phyloP scores from a whole-genome alignment of 2,888 invertebrate species.

The Cremastinae sp. region DNA sequence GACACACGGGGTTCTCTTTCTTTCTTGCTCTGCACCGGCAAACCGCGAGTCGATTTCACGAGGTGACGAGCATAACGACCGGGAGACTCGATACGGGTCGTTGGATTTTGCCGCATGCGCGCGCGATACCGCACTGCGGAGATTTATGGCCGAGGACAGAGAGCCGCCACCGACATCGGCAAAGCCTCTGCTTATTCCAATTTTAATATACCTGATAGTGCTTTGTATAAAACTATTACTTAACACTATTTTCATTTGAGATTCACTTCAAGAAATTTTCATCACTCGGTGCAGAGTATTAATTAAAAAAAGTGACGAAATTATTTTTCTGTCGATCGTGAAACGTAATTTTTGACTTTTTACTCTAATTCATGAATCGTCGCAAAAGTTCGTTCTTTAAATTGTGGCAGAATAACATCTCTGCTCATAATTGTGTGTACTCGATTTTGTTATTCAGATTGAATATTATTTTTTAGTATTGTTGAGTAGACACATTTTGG shows the following conservation, averaged over 20 bases:
- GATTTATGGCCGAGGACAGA: conserved; percentile 61
- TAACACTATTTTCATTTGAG: conserved; percentile 7
- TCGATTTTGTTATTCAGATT: no score
- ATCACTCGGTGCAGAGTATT: conserved; percentile 3
- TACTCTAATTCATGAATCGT: no score
- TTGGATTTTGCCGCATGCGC: conserved; percentile 62
- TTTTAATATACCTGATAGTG: conserved; percentile 51
- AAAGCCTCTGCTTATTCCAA: conserved; percentile 44
- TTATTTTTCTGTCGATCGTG: no score
- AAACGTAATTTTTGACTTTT: no score
- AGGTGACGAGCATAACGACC: conserved; percentile 65
- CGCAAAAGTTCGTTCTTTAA: no score
- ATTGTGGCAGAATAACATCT: no score
- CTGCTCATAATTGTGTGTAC: no score
- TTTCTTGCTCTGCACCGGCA: conserved; percentile 61
- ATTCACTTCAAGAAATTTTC: background rate
- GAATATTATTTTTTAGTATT: no score
- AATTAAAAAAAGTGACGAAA: no score
- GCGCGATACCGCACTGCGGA: conserved; percentile 61
- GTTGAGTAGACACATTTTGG: no score
- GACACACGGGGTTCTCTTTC: conserved; percentile 28
- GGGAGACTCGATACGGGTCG: conserved; percentile 63
- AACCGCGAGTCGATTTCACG: conserved; percentile 65
- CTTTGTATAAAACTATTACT: conserved; percentile 39
- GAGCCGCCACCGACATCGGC: conserved; percentile 41